Evolutionary conservation across 2,113 vertebrate species (phyloP).

Genomic region (Candoia aspera): DNA sequence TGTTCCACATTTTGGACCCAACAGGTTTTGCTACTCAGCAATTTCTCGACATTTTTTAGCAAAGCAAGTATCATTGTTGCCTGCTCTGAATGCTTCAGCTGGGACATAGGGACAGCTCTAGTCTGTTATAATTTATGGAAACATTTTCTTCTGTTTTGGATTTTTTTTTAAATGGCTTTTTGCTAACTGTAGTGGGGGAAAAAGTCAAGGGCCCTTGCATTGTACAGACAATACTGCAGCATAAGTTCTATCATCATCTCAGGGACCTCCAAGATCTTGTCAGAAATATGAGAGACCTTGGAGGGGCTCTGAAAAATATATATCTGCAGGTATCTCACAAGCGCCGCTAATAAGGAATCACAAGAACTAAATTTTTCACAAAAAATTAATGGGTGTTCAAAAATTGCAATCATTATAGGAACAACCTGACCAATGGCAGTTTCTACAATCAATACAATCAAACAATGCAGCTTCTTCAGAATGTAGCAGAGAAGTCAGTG

Average conservation of each 20-base stretch:
- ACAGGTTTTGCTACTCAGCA: no score
- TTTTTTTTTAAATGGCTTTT: neutral
- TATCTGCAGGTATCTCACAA: neutral
- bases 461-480: neutral
- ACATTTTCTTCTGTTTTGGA: neutral
- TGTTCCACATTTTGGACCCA: neutral
- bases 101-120: neutral
- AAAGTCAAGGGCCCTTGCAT: constrained; percentile 10
- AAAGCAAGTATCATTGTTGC: constrained; percentile 41
- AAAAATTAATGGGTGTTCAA: no score
- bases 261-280: constrained; percentile 17
- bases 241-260: neutral
- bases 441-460: neutral
- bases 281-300: neutral
- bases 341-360: neutral
- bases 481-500: neutral
- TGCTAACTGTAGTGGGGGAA: neutral
- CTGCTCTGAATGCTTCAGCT: no score
- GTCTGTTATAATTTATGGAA: constrained; percentile 7
- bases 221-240: neutral
- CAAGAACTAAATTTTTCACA: neutral
- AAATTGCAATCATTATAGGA: neutral
- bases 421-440: neutral
- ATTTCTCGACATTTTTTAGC: constrained; percentile 21
- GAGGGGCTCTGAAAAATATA: neutral